Percentiles rank a stretch among this genome's conserved stretches.
phyloP scores from a whole-genome alignment of 2,888 invertebrate species.

The Eumerus sabulonum region DNA sequence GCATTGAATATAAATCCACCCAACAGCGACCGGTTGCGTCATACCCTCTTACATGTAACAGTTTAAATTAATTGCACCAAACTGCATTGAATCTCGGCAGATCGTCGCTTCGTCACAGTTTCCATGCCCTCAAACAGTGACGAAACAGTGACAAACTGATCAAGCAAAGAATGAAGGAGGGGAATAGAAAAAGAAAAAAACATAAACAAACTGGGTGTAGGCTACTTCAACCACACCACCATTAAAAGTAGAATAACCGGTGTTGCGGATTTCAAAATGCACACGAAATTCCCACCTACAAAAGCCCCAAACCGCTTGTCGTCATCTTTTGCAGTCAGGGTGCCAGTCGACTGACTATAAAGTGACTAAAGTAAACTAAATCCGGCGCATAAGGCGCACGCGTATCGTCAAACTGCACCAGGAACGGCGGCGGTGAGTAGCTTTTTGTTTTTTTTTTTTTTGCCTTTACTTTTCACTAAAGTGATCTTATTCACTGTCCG shows the following conservation, averaged over 20 bases:
- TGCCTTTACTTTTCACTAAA: conserved; percentile 2
- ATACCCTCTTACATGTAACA: conserved; percentile 13
- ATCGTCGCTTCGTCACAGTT: conserved; percentile 47
- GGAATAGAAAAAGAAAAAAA: conserved; percentile 6
- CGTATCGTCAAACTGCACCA: conserved; percentile 33
- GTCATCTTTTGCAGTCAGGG: conserved; percentile 1
- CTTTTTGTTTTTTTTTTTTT: conserved; percentile 13
- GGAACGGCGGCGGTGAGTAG: conserved; percentile 19
- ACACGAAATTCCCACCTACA: conserved; percentile 59
- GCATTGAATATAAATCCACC: conserved; percentile 25
- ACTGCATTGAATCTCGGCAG: conserved; percentile 26
- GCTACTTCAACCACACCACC: conserved; percentile 46
- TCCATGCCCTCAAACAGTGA: conserved; percentile 30
- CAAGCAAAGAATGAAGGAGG: conserved; percentile 15
- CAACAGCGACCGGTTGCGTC: conserved; percentile 22
- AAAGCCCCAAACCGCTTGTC: background rate
- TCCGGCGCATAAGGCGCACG: conserved; percentile 27
- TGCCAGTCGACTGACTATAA: too few relatives aligned
- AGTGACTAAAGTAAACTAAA: conserved; percentile 5
- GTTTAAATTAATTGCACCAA: conserved; percentile 18
- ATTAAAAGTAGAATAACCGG: conserved; percentile 63
- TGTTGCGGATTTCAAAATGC: conserved; percentile 63
- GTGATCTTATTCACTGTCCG: conserved; percentile 49
- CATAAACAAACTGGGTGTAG: conserved; percentile 42
- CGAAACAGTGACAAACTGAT: conserved; percentile 57